Evolutionary conservation across 2,888 invertebrate species (phyloP).

Genomic region (Conomelus anceps): DNA sequence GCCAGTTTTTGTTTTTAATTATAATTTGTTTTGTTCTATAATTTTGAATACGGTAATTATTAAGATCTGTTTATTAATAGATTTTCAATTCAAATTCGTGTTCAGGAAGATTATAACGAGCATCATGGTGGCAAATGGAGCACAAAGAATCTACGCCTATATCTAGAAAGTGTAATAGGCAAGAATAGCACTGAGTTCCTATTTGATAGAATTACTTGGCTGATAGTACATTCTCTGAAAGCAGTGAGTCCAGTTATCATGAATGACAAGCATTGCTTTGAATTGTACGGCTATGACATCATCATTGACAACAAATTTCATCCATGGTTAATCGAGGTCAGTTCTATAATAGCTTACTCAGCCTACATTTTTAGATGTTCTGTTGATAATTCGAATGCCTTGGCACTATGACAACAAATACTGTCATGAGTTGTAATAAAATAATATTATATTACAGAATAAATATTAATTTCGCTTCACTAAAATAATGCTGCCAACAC

Average conservation of each 20-base stretch:
- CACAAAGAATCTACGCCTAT: slow-evolving; percentile 80
- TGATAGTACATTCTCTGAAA: slow-evolving; percentile 87
- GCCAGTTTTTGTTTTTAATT: no score
- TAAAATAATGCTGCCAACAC: no score
- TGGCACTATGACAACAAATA: no score
- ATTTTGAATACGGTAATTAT: no score
- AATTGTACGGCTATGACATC: slow-evolving; percentile 94
- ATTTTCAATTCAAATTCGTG: neutral
- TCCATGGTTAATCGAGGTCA: slow-evolving; percentile 84
- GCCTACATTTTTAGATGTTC: neutral
- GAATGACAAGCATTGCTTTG: slow-evolving; percentile 86
- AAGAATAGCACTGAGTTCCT: slow-evolving; percentile 64
- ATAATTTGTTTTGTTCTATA: no score
- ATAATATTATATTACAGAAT: no score
- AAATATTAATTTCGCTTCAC: no score
- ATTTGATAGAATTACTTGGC: slow-evolving; percentile 81
- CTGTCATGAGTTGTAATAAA: no score
- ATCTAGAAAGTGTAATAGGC: slow-evolving; percentile 84
- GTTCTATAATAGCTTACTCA: neutral
- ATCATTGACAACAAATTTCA: slow-evolving; percentile 91
- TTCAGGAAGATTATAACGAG: slow-evolving; percentile 83
- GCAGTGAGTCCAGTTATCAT: slow-evolving; percentile 92
- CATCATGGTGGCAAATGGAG: slow-evolving; percentile 93
- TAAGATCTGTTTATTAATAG: no score
- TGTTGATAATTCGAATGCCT: no score